Base-by-base conservation (phyloP, 2,888 invertebrate species). In the Dromius quadrimaculatus region DNA sequence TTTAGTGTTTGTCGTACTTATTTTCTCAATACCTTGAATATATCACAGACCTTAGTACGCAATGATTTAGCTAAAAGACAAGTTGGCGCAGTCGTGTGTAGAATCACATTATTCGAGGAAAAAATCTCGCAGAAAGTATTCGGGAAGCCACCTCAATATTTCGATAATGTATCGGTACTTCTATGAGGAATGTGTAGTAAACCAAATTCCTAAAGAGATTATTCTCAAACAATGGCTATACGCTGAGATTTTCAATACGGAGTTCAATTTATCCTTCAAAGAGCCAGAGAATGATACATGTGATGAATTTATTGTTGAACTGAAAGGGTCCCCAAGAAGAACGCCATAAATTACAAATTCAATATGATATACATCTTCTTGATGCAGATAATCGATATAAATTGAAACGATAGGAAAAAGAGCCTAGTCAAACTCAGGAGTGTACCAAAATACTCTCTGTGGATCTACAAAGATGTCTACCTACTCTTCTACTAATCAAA, bases 381-480 rank as follows among this genome's bases (percentile, higher is more conserved):
- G 70, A 73, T n/a, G 73, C 73, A 13, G 15, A 59, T 61, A 38
- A 69, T 32, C 63, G 73, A 57, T 75, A 75, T 47, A 15, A 41
- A 71, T 6, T 61, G 63, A 23, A 74, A 65, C 73, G 41, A 71
- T 54, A 50, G 20, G 72, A 72, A 64, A 72, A 72, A 69, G 70
- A 73, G 28, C n/a, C 28, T 28, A 28, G 8, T 66, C 8, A 23
- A 47, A 15, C 28, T 28, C 28, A 28, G 41, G 41, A 41, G 41
- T 13, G 6, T 41, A 28, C 28, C 28, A 28, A 28, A 28, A 36
- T 36, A 11, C 11, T 28, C 28, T 28, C 28, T 28, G 64, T 68
- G 17, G 71, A 73, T 74, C 54, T 75, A 32, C 68, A 75, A 71
- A 74, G 73, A 71, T 72, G 71, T 36, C 54, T 74, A 20, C 74